A percentile compares a stretch with the other conserved stretches of the same genome.
phyloP scores from a whole-genome alignment of 2,888 invertebrate genomes.

The Atethmia centrago region DNA sequence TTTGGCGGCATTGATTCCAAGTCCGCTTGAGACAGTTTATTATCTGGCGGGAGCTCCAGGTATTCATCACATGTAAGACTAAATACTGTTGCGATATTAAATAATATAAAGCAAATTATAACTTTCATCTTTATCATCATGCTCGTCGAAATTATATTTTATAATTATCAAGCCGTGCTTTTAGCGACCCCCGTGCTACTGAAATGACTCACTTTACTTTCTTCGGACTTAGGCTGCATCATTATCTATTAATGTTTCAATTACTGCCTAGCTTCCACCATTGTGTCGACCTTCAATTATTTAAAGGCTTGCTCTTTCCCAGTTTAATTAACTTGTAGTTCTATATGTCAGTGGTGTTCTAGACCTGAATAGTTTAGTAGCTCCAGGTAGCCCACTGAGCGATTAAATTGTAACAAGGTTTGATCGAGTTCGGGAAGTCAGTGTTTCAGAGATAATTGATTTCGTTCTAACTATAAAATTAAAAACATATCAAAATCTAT shows the following conservation, averaged over 20 bases:
- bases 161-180: conserved; percentile 10
- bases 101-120: conserved; percentile 11
- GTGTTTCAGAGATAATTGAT: not conserved
- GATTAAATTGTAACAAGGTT: not conserved
- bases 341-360: conserved; percentile 7
- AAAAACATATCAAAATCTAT: not conserved
- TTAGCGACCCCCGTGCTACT: conserved; percentile 6
- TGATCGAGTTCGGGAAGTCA: not conserved
- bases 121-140: conserved; percentile 7
- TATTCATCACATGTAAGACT: conserved; percentile 77
- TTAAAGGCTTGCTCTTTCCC: conserved; percentile 19
- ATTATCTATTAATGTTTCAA: conserved; percentile 61
- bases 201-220: conserved; percentile 30
- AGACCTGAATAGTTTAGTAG: conserved; percentile 21
- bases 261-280: conserved; percentile 24
- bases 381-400: not conserved
- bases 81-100: conserved; percentile 31
- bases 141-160: not conserved
- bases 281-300: conserved; percentile 25
- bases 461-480: not conserved
- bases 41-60: conserved; percentile 71
- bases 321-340: conserved; percentile 35
- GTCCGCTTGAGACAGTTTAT: conserved; percentile 68
- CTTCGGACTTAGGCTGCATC: conserved; percentile 8
- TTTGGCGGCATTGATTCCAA: conserved; percentile 75